A percentile compares a stretch with the other conserved stretches of the same genome.
phyloP scores from a whole-genome alignment of 2,113 vertebrate species.

The Choloepus hoffmanni region DNA sequence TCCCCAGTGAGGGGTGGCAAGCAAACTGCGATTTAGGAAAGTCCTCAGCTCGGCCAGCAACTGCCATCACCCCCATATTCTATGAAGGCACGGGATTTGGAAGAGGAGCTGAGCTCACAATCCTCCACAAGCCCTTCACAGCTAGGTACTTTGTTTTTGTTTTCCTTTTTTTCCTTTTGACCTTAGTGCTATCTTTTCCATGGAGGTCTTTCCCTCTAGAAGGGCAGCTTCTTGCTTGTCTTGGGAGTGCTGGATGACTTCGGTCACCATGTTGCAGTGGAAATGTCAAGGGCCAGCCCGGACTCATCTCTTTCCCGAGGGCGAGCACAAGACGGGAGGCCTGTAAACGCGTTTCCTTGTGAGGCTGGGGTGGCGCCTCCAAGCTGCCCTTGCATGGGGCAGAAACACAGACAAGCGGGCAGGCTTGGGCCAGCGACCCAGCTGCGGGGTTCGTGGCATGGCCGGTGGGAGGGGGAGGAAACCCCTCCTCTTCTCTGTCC shows the following conservation, averaged over 20 bases:
- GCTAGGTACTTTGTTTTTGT: neutral
- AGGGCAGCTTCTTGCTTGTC: neutral
- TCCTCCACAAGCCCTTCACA: neutral
- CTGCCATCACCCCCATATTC: fast-evolving
- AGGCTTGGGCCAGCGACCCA: neutral
- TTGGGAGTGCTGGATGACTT: neutral
- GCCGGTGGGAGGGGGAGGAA: neutral
- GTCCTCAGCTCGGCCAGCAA: neutral
- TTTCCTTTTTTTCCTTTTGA: neutral
- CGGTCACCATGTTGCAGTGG: neutral
- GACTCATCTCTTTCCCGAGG: neutral
- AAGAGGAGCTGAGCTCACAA: neutral
- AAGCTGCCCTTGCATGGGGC: neutral
- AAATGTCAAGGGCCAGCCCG: neutral
- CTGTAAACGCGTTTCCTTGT: slow-evolving; percentile 42
- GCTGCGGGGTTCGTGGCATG: fast-evolving
- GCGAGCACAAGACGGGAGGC: neutral
- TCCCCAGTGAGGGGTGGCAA: neutral
- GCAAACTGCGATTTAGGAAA: neutral
- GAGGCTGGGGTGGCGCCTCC: neutral
- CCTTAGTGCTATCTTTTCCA: neutral
- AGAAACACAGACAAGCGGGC: neutral
- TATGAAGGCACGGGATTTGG: slow-evolving; percentile 42
- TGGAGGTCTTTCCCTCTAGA: neutral
- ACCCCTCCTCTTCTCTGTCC: neutral